Evolutionary conservation across 2,888 invertebrate genomes (phyloP).

Genomic region (Ptilodon capucinus): DNA sequence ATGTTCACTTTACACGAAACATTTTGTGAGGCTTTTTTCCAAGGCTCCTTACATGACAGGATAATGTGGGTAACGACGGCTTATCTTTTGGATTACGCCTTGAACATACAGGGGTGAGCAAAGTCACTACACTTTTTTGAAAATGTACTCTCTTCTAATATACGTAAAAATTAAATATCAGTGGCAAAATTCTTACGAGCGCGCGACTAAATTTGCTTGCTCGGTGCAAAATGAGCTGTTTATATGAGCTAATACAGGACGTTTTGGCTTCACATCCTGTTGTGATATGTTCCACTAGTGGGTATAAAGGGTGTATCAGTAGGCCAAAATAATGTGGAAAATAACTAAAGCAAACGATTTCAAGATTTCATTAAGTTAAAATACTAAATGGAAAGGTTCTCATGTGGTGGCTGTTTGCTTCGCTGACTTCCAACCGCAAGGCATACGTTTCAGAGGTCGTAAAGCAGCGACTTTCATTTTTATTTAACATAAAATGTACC

Average conservation of each 20-base stretch:
- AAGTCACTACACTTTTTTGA: no score
- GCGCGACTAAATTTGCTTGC: no score
- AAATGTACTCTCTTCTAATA: no score
- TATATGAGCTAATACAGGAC: no score
- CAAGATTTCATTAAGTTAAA: not conserved
- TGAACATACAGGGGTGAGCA: no score
- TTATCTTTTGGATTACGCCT: not conserved
- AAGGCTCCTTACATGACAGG: not conserved
- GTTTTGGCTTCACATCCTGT: not conserved
- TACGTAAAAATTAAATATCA: no score
- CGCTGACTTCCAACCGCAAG: conserved; percentile 4
- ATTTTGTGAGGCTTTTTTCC: not conserved
- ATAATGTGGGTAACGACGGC: not conserved
- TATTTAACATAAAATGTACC: conserved; percentile 15
- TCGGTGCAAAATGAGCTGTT: no score
- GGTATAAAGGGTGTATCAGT: no score
- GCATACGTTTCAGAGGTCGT: conserved; percentile 13
- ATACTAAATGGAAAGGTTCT: not conserved
- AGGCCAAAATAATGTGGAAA: no score
- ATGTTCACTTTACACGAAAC: not conserved
- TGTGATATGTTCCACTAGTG: no score
- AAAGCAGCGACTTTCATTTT: conserved; percentile 13
- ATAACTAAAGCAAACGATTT: not conserved
- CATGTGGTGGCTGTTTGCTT: not conserved
- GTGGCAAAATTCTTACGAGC: no score